These are phyloP conservation scores for Paracentrotus lividus DNA, from an alignment of 53 echinoderm and acorn worm genomes.

Conservation along the genomic window DNA sequence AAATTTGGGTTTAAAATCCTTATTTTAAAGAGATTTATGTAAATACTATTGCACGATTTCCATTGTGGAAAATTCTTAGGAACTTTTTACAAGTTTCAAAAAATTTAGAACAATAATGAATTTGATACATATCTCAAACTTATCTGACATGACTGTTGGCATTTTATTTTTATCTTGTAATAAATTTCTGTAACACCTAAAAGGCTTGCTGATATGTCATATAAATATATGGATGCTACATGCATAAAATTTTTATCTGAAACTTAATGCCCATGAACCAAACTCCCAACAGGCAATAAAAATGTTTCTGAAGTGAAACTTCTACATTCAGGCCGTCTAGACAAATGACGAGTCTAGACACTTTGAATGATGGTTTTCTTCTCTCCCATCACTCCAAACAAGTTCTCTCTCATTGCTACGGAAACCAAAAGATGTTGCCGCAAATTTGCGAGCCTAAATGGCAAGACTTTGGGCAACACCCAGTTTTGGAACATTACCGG, in stretches of 20 bases:
- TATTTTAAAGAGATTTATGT: too few species aligned
- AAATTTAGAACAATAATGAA: too few species aligned
- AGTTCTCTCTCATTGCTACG: neutral
- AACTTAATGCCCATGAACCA: neutral
- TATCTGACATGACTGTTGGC: too few species aligned
- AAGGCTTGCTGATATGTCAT: too few species aligned
- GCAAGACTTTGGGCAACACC: slow-evolving; percentile 11
- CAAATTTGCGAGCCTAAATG: slow-evolving; percentile 29
- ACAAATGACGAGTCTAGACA: slow-evolving; percentile 17
- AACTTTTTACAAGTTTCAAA: too few species aligned
- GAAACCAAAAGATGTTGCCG: slow-evolving; percentile 39
- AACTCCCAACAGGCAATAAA: neutral
- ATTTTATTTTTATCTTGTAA: too few species aligned
- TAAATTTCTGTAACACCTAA: too few species aligned
- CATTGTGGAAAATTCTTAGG: too few species aligned
- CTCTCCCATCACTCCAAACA: neutral
- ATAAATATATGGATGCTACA: neutral
- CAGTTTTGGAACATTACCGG: slow-evolving; percentile 20
- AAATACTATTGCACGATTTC: too few species aligned
- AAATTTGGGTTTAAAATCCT: too few species aligned
- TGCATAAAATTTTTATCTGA: neutral
- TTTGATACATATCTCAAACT: too few species aligned
- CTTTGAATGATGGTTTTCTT: neutral
- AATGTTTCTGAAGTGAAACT: neutral
- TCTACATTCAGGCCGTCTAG: slow-evolving; percentile 17